Base-by-base conservation (phyloP, 2,888 invertebrate genomes). In the Nomada fabriciana region DNA sequence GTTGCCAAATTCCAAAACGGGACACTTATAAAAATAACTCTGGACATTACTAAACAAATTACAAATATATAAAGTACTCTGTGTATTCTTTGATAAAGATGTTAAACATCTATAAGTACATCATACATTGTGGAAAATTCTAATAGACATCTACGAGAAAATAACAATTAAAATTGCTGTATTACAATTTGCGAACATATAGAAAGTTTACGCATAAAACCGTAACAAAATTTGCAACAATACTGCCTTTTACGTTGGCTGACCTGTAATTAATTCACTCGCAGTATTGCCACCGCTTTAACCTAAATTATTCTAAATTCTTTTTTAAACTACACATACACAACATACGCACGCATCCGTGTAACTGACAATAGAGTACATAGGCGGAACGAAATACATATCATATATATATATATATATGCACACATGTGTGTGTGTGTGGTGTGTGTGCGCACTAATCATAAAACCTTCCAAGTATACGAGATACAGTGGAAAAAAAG, bases 211-310 rank as follows among this genome's bases (percentile, higher is more conserved):
- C 13, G 18, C 15, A 11, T 53, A 42, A 29, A 61, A 74, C n/a
- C 43, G 2, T 36, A 57, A 57, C 29, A 25, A 59, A 50, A 42
- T 52, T 25, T 43, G 2, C 25, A 43, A 55, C 18, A 52, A 50
- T 53, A 25, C 65, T 67, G 29, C n/a, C 57, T 50, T 53, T 57
- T 11, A 67, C 10, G 69, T 82, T 82, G 82, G 82, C 70, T n/a
- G 42, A 61, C 83, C 77, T 82, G 82, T 47, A 61, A 67, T 77
- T 83, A 77, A 81, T 83, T 76, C 65, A 29, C 23, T 60, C 23
- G 29, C 82, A 82, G 65, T 82, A 57, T 70, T 77, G 57, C 83
- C 69, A 82, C 47, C 20, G 52, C 42, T 67, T 18, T 47, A 71
- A 63, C 57, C 43, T 29, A 73, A 36, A 73, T 77, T 72, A 64